Base-by-base conservation (phyloP, 2,888 invertebrate genomes). In the Tetanocera ferruginea region DNA sequence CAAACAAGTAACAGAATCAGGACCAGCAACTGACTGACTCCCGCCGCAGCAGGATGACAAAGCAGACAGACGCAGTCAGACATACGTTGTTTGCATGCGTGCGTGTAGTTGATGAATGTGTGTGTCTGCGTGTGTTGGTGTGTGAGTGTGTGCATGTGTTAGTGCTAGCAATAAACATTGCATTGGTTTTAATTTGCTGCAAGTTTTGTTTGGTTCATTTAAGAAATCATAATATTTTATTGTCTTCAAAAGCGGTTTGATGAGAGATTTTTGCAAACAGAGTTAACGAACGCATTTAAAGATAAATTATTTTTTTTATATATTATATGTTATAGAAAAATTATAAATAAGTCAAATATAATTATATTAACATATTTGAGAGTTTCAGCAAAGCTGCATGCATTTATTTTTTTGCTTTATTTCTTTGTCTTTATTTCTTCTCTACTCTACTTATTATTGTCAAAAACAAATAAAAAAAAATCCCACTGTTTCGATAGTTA, bases 171-270 rank as follows among this genome's bases (percentile, higher is more conserved):
- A 57, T 57, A 23, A 23, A 57, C 57, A 57, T 19, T 25, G n/a
- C 17, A 8, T 25, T 28, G 17, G 14, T 69, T 69, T 69, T 51
- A 17, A 69, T 69, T 49, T 51, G 51, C 51, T 69, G 5, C n/a
- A 69, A 49, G 6, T 49, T 69, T 49, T 23, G 14, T 69, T 43
- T 23, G 14, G 51, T 3, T 14, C 67, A 51, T 69, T 69, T 51
- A 69, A 52, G 28, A 69, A 69, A 49, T 51, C 69, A 69, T 69
- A 49, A 69, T n/a, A n/a, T n/a, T n/a, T n/a, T n/a, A n/a, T n/a
- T n/a, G n/a, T n/a, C n/a, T n/a, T n/a, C n/a, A n/a, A n/a, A n/a
- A n/a, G n/a, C n/a, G n/a, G n/a, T n/a, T n/a, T n/a, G n/a, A n/a
- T n/a, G n/a, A n/a, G n/a, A n/a, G n/a, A n/a, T n/a, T n/a, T n/a